Base-by-base conservation (phyloP, 2,113 vertebrate species). In the Tursiops truncatus region DNA sequence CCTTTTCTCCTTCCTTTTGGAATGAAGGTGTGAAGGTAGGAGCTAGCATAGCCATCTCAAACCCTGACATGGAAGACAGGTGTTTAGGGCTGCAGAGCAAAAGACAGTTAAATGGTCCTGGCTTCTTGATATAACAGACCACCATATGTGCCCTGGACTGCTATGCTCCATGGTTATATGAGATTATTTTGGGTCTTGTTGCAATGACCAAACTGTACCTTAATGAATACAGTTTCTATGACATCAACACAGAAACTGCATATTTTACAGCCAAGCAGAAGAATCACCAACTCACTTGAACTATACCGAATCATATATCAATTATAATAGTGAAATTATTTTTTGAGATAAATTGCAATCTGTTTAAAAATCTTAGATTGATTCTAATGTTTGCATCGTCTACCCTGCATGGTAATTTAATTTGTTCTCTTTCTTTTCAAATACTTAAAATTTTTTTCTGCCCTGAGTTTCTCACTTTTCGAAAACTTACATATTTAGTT, bases 391-490 rank as follows among this genome's bases (percentile, higher is more conserved):
- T 92, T 71, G 41, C 3, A 38, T 38, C 25, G n/a, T 89, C 53
- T 71, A 65, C 44, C n/a, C 12, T 33, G 6, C 3, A 4, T 8
- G 20, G 18, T 56, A 44, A 33, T 62, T 36, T n/a, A 41, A 94
- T 63, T 70, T 17, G 1, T 63, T 73, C 8, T 89, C 95, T 81
- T 96, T 50, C 41, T 90, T 60, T 92, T 38, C 58, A 93, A 79
- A 71, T 18, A 47, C 8, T 91, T 79, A 83, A 56, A 28, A 65
- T 1, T 2, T 31, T 89, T 91, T 71, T 84, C 28, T 56, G 31
- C 50, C 65, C 18, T 18, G 62, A 71, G 28, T 65, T n/a, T 80
- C 74, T 93, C 53, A 67, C 17, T 82, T 77, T 60, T 91, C 17
- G 38, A 63, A 86, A 67, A 15, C 38, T 58, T 77, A 38, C 8